Conservation (phyloP, 2,113 vertebrate genomes). For the Eleginops maclovinus region DNA sequence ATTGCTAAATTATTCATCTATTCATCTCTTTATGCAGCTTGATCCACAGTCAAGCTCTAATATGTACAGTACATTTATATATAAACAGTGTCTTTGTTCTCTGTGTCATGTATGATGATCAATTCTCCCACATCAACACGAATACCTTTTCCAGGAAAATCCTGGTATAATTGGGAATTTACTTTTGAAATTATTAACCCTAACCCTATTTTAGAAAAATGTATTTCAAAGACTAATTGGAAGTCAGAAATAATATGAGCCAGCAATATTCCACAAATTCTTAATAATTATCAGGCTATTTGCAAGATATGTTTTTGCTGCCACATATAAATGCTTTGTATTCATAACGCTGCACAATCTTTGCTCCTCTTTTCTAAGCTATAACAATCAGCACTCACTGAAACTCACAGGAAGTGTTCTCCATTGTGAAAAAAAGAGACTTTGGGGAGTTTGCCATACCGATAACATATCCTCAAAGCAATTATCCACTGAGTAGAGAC, state of each 20-base stretch:
- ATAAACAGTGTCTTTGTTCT: not conserved
- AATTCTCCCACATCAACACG: slow-evolving; percentile 6
- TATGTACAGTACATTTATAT: not conserved
- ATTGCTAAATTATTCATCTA: slow-evolving; percentile 52
- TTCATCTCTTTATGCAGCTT: slow-evolving; percentile 44
- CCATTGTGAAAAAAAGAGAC: slow-evolving; percentile 24
- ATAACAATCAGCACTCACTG: slow-evolving; percentile 41
- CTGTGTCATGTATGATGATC: not conserved
- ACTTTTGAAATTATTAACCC: not conserved
- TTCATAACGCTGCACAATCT: slow-evolving; percentile 16
- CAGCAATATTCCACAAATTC: not conserved
- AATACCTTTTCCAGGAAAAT: not conserved
- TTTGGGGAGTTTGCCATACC: slow-evolving; percentile 57
- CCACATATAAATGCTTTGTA: not conserved
- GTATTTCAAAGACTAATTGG: not conserved
- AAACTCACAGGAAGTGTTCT: slow-evolving; percentile 28
- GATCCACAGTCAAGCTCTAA: slow-evolving; percentile 18
- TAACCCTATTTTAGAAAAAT: no score
- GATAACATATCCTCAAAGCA: slow-evolving; percentile 63
- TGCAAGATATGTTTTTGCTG: not conserved
- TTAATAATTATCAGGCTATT: not conserved
- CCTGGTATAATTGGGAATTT: not conserved
- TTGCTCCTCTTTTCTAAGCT: slow-evolving; percentile 19
- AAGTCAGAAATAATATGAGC: not conserved
- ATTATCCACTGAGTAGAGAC: slow-evolving; percentile 66